Evolutionary conservation across 2,888 invertebrate species (phyloP), one percentile per base, ranked within the genome.

Genomic region (Bursaphelenchus okinawaensis): DNA sequence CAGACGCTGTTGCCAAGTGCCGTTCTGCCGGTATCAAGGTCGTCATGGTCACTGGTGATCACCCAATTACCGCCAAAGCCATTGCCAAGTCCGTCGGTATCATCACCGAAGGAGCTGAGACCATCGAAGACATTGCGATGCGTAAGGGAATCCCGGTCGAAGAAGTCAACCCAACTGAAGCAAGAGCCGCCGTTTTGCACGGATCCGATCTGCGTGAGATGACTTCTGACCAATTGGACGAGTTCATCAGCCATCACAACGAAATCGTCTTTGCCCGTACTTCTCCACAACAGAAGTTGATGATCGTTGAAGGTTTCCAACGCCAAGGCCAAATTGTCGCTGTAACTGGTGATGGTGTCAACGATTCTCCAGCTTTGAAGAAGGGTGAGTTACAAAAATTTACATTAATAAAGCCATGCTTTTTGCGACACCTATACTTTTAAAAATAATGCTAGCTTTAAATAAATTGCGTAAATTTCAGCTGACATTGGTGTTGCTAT

Each of bases 101-200:
- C 73, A 86, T 86, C 71, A 84, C 85, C 19, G 85, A 85, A 69
- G 84, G 84, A 60, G 84, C 84, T 74, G 84, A 84, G 74, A 86
- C 86, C 27, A 84, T 85, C 57, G 86, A 86, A 66, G 86, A 86
- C 67, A 84, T 86, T 26, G 93, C 94, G 63, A 90, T 90, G 75
- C 88, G 92, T 58, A 86, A 92, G 81, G 91, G 91, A 85, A 90
- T 92, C 81, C 90, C 91, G 67, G 89, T 62, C 28, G 89, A 91
- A 27, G 85, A 92, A 85, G 71, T 74, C n/a, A 55, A 74, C 54
- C 62, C 64, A 26, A 69, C 69, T 16, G 79, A 79, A 26, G 83
- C 83, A 8, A 75, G 74, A 54, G 84, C 83, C 20, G 75, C 75
- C 40, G 83, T 84, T 23, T 31, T 69, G 16, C 83, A 83, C 66